Base-by-base conservation (phyloP, 2,888 invertebrate species). In the Teleogryllus oceanicus region DNA sequence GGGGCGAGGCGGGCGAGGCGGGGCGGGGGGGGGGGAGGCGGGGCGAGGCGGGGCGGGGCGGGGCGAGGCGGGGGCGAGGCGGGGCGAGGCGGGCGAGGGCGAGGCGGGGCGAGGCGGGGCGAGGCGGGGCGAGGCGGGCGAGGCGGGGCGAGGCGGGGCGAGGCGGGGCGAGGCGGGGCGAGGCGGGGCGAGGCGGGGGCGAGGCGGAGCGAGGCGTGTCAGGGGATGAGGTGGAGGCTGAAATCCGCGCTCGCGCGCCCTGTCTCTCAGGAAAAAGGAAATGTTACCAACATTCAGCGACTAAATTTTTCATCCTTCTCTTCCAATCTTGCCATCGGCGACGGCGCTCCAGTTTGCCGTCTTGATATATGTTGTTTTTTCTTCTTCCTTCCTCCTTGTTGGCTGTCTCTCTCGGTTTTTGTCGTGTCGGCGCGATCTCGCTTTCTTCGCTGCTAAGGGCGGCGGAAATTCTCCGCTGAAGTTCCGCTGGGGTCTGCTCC, bases 331-430 rank as follows among this genome's bases (percentile, higher is more conserved):
- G 62, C 16, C 62, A 62, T 62, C 16, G 16, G 62, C n/a, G 62
- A 62, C 62, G 62, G 62, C 62, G 62, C n/a, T 62, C 62, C n/a
- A 62, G 62, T 62, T 62, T 62, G 62, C 62, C 62, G 62, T 62
- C 62, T 62, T 62, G 62, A 62, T 62, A 62, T 62, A 62, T 62
- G 62, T 62, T 62, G 3, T 62, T 62, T n/a, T 62, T 62, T 62
- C 5, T 62, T 12, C 62, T 62, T 62, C n/a, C 62, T 62, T n/a
- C n/a, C n/a, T n/a, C n/a, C 16, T 62, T 5, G 13, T 62, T n/a
- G 62, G 13, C 62, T 62, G 16, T 62, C 62, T 62, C 62, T 62
- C 16, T 62, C 62, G 13, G 11, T 62, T n/a, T 62, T n/a, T 62
- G 62, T 62, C 16, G 62, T n/a, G n/a, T 62, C 5, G 62, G 16